Evolutionary conservation across 2,797 vertebrate species (phyloP), one percentile per base, ranked within the genome.

Genomic region (Tapirus indicus): DNA sequence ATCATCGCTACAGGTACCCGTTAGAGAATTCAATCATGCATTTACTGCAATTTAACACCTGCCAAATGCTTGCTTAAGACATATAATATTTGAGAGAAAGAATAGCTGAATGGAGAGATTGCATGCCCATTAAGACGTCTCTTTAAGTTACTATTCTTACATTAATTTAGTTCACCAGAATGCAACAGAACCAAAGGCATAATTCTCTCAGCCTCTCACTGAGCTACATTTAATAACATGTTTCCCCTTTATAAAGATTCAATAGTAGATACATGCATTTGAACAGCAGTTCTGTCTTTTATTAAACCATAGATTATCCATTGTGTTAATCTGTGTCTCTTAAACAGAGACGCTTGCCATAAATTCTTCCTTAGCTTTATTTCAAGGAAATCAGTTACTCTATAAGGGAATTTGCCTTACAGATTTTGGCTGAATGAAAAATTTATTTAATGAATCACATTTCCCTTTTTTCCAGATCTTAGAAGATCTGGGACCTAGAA

Each of bases 21-120:
- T 68, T 91, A 77, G 18, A 89, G 29, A 98, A 91, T 89, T 92
- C 29, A 94, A 29, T 97, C 62, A 54, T 86, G 41, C 72, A 83
- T 93, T 93, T 95, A 87, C 77, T 82, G 47, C 38, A 89, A 54
- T 89, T 93, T 97, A 91, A 77, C n/a, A 93, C 17, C 52, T 93
- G 74, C 32, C 74, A 97, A 94, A 56, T 94, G 27, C 78, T 92
- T 87, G 52, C 52, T 56, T 88, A 96, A 94, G 93, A 94, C 58
- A 54, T 68, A 78, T 18, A 29, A 56, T 93, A 83, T 52, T 21
- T 75, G 38, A 75, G 13, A 82, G 74, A 44, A 93, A 29, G 41
- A 60, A 83, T 47, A 74, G 8, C n/a, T 93, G 21, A n/a, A 74
- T 80, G 14, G 16, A 84, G 44, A 58, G 44, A 83, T 32, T 64